Percentiles rank a stretch among this genome's conserved stretches.
Conservation (phyloP, 2,797 vertebrate species). For the Centroberyx gerrardi region DNA sequence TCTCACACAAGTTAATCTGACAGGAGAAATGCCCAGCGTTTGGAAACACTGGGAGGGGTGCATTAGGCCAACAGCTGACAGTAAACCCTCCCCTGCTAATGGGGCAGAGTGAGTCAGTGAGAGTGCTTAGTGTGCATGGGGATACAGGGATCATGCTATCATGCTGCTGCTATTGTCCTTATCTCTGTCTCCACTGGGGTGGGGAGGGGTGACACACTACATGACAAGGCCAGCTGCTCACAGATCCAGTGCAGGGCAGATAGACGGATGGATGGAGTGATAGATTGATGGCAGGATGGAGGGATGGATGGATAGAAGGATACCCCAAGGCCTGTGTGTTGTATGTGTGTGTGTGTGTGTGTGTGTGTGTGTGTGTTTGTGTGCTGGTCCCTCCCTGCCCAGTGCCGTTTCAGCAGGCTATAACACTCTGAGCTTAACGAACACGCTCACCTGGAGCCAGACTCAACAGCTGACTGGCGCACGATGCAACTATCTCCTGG, state of each 20-base stretch:
- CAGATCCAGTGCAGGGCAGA: constrained; percentile 59
- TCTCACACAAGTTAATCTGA: constrained; percentile 9
- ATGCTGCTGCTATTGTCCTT: constrained; percentile 75
- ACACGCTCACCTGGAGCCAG: constrained; percentile 82
- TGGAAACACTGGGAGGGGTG: constrained; percentile 20
- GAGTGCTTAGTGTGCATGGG: constrained; percentile 47
- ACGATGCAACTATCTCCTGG: constrained; percentile 64
- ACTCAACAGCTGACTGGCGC: constrained; percentile 79
- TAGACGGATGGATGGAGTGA: constrained; percentile 52
- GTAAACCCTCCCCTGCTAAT: constrained; percentile 52
- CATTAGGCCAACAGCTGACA: constrained; percentile 63
- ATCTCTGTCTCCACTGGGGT: constrained; percentile 48
- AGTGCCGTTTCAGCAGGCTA: constrained; percentile 53
- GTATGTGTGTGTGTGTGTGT: constrained; percentile 10
- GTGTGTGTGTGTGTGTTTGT: constrained; percentile 8
- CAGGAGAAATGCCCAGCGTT: constrained; percentile 33
- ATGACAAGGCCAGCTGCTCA: constrained; percentile 82
- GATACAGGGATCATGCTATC: constrained; percentile 67
- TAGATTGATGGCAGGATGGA: constrained; percentile 52
- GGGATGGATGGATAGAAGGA: constrained; percentile 43
- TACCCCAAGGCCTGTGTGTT: constrained; percentile 34
- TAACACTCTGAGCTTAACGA: constrained; percentile 68
- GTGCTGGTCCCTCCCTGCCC: constrained; percentile 22
- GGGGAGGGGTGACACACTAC: constrained; percentile 43
- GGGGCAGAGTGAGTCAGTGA: constrained; percentile 52